phyloP scores from a whole-genome alignment of 2,113 vertebrate species.

The Martes martes region DNA sequence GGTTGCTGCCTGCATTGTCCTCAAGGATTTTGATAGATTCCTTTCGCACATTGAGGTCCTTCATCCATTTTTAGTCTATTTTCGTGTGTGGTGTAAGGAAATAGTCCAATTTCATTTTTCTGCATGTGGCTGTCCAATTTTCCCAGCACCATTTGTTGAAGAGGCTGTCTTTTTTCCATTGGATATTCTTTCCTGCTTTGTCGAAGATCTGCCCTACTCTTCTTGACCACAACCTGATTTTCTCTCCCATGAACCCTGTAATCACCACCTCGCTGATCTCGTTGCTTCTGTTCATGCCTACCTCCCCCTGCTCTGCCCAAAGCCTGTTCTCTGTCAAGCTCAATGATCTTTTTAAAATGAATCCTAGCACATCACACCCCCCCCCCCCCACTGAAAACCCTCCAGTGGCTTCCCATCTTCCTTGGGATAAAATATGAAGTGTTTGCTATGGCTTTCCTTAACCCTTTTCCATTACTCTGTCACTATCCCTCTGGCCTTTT shows the following conservation, averaged over 20 bases:
- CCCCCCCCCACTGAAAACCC: neutral
- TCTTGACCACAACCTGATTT: neutral
- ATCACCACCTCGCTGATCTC: neutral
- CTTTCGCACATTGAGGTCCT: too few relatives aligned
- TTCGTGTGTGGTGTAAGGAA: too few relatives aligned
- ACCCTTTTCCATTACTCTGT: neutral
- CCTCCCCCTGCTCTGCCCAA: neutral
- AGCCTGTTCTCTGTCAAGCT: neutral
- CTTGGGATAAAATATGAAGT: neutral
- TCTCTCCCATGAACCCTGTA: neutral
- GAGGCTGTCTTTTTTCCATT: too few relatives aligned
- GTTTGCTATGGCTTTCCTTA: neutral
- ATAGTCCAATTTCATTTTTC: too few relatives aligned
- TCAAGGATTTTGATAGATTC: too few relatives aligned
- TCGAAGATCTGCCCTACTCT: accelerated
- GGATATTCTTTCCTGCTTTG: too few relatives aligned
- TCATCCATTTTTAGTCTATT: too few relatives aligned
- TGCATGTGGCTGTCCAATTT: too few relatives aligned
- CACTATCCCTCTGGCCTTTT: neutral
- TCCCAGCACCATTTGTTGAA: too few relatives aligned
- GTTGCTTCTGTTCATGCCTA: neutral
- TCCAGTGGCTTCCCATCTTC: neutral
- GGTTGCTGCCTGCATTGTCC: too few relatives aligned
- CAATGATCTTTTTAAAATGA: neutral
- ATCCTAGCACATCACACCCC: neutral